Evolutionary conservation across 2,113 vertebrate species (phyloP).

Genomic region (Xenus cinereus): DNA sequence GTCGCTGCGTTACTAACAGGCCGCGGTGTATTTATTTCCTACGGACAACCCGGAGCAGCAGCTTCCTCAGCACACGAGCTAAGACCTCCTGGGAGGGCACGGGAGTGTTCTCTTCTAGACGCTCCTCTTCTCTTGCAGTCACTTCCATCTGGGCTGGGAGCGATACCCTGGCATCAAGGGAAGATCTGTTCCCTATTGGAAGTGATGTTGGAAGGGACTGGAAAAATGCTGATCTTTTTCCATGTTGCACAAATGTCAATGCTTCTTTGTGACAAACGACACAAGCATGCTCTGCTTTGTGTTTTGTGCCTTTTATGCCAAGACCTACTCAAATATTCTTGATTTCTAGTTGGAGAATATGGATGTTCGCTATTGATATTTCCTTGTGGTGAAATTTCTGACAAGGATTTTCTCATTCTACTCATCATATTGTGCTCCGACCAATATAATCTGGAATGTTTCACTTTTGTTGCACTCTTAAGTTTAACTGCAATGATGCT

Average conservation of each 20-base stretch:
- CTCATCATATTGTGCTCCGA: slow-evolving; percentile 57
- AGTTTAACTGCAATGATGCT: slow-evolving; percentile 22
- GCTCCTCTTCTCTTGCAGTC: not conserved
- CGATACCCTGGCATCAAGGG: not conserved
- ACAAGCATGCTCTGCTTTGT: slow-evolving; percentile 42
- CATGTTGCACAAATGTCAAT: slow-evolving; percentile 29
- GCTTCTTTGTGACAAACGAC: slow-evolving; percentile 41
- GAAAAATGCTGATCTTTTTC: not conserved
- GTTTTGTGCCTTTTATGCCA: slow-evolving; percentile 57
- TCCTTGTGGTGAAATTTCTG: slow-evolving; percentile 57
- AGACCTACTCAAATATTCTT: slow-evolving; percentile 11
- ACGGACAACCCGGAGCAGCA: not conserved
- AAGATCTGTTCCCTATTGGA: not conserved
- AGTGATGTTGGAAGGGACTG: not conserved
- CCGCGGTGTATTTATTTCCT: not conserved
- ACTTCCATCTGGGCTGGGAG: not conserved
- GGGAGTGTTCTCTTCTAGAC: not conserved
- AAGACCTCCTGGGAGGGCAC: not conserved
- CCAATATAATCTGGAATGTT: slow-evolving; percentile 55
- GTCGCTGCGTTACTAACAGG: not conserved
- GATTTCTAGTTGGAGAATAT: slow-evolving; percentile 49
- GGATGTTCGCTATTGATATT: slow-evolving; percentile 46
- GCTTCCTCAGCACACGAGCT: not conserved
- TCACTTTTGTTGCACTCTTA: slow-evolving; percentile 52
- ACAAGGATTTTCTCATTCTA: slow-evolving; percentile 59